Percentiles rank a stretch among this genome's conserved stretches.
Evolutionary conservation across 2,113 vertebrate genomes (phyloP).

Genomic region (Verasper variegatus): DNA sequence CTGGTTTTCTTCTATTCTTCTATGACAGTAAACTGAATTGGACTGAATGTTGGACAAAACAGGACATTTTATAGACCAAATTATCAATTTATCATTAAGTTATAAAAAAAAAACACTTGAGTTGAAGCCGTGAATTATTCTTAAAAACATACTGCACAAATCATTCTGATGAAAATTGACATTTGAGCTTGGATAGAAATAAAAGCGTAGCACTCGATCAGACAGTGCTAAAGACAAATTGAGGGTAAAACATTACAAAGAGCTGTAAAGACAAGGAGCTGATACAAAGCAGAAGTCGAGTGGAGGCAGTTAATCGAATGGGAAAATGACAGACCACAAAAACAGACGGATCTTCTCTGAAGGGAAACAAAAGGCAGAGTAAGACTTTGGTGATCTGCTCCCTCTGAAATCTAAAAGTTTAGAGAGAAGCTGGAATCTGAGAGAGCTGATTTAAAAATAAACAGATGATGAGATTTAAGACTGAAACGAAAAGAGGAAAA

Average conservation of each 20-base stretch:
- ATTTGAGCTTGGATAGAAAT: background rate
- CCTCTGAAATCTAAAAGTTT: background rate
- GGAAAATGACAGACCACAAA: background rate
- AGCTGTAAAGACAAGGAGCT: background rate
- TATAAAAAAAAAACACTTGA: too few species aligned
- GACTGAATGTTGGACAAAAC: too few species aligned
- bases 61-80: too few species aligned
- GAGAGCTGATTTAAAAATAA: background rate
- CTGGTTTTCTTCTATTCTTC: too few species aligned
- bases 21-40: too few species aligned
- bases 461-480: background rate
- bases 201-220: too few species aligned
- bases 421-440: background rate
- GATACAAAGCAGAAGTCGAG: background rate
- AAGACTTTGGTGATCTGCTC: background rate
- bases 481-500: too few species aligned
- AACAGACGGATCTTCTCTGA: background rate
- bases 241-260: background rate
- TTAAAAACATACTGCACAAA: background rate
- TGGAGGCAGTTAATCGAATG: background rate
- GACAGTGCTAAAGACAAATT: background rate
- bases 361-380: background rate
- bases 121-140: too few species aligned
- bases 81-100: too few species aligned
- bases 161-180: too few species aligned